Base-by-base conservation (phyloP, 2,797 vertebrate genomes). In the Leptodactylus fallax region DNA sequence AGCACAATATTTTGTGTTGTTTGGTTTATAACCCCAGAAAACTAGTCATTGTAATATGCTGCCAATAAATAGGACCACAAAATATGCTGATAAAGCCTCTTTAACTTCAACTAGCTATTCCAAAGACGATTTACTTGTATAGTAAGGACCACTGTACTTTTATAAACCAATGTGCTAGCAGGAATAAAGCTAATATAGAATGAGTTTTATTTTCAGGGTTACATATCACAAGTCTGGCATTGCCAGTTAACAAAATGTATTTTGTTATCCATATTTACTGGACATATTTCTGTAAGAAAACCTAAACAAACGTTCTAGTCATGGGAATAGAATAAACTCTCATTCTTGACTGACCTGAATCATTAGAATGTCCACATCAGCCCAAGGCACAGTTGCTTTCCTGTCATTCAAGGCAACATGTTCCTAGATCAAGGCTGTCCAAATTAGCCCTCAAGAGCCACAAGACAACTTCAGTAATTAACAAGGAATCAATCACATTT, bases 311-410 rank as follows among this genome's bases (percentile, higher is more conserved):
- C 36, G 4, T 36, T 36, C 36, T 36, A 36, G 36, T 36, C 36
- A 36, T 36, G 36, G 36, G 36, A 36, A 36, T 53, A 53, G 12
- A 9, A 53, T 53, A 53, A 53, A 53, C 1, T 12, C 51, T 8
- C 51, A 8, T 53, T 17, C n/a, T 47, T 53, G 23, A 56, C 17
- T 83, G 53, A 58, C 81, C 53, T 72, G 67, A 83, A 71, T 83
- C 25, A 83, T 72, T 23, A n/a, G 9, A 83, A 36, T 72, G 17
- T 58, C 53, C 67, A 58, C 67, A 72, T 72, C 36, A 45, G 67
- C 65, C 65, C 49, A 71, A 83, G 81, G 65, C 81, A 71, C 65
- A 83, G 53, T 71, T 72, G 81, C 67, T 72, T 55, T 83, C 67
- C 67, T 72, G 67, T 83, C 81, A 83, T 19, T 72, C 67, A 83